Evolutionary conservation across 35 echinoderm and acorn worm species (phyloP).

Genomic region (Anneissia japonica): DNA sequence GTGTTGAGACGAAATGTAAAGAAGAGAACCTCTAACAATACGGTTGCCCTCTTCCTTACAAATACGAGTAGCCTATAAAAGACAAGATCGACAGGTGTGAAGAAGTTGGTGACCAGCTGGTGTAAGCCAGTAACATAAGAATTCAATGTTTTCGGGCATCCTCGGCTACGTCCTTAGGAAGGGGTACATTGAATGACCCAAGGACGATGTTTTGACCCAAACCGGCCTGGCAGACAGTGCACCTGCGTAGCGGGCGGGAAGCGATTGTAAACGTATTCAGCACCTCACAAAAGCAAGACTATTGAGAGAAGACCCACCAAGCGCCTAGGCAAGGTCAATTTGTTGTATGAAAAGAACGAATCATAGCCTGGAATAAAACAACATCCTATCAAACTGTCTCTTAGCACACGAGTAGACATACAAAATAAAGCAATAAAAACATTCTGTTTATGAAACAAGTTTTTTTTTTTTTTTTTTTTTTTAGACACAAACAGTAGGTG

Average conservation of each 20-base stretch:
- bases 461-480: no score
- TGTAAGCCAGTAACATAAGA: background rate
- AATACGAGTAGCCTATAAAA: background rate
- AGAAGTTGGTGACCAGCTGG: background rate
- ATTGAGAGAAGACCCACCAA: background rate
- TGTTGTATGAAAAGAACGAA: no score
- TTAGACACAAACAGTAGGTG: no score
- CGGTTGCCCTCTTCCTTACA: background rate
- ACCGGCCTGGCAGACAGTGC: background rate
- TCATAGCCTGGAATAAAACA: no score
- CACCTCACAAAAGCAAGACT: background rate
- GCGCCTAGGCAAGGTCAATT: background rate
- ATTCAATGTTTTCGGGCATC: no score
- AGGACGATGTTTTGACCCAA: background rate
- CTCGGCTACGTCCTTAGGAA: background rate
- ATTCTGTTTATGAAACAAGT: no score
- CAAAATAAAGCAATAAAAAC: no score
- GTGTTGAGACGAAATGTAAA: no score
- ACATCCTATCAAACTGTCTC: no score
- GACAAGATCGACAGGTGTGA: background rate
- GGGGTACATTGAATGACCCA: background rate
- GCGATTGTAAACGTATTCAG: background rate
- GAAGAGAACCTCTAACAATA: background rate
- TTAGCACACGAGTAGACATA: no score
- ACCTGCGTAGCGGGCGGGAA: background rate